Evolutionary conservation across 2,888 invertebrate genomes (phyloP).

Genomic region (Pammene aurita): DNA sequence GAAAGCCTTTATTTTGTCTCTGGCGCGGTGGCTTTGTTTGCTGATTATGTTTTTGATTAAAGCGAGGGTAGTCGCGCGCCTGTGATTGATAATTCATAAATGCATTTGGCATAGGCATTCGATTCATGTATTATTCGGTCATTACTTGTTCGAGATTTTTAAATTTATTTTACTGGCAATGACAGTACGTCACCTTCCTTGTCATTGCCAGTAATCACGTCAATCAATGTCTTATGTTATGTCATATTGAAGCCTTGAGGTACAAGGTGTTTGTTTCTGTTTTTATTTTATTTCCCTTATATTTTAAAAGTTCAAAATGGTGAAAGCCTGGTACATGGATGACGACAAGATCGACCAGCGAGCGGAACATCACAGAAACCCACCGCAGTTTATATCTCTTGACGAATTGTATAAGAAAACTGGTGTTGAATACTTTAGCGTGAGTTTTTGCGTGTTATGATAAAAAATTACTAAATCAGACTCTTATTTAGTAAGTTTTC

Average conservation of each 20-base stretch:
- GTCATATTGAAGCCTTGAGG: too few relatives aligned
- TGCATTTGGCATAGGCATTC: too few relatives aligned
- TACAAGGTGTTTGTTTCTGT: not conserved
- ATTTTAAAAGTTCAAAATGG: slow-evolving; percentile 85
- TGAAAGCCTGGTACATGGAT: slow-evolving; percentile 94
- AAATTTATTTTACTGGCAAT: slow-evolving; percentile 8
- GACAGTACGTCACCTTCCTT: too few relatives aligned
- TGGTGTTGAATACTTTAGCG: slow-evolving; percentile 95
- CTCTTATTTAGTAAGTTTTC: slow-evolving; percentile 4
- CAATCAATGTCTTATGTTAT: not conserved
- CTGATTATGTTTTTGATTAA: too few relatives aligned
- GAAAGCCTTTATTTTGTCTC: too few relatives aligned
- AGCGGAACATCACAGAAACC: slow-evolving; percentile 90
- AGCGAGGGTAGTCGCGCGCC: too few relatives aligned
- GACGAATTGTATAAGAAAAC: slow-evolving; percentile 86
- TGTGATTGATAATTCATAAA: too few relatives aligned
- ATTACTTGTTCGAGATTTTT: not conserved
- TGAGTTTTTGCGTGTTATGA: slow-evolving; percentile 68
- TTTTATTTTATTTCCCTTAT: not conserved
- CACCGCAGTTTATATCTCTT: slow-evolving; percentile 87
- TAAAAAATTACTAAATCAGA: too few relatives aligned
- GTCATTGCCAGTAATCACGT: slow-evolving; percentile 1
- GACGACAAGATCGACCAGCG: slow-evolving; percentile 87
- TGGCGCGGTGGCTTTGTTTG: too few relatives aligned
- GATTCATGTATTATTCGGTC: too few relatives aligned